A percentile compares a stretch with the other conserved stretches of the same genome.
Conservation (phyloP, 2,888 invertebrate genomes). For the Blomia tropicalis region DNA sequence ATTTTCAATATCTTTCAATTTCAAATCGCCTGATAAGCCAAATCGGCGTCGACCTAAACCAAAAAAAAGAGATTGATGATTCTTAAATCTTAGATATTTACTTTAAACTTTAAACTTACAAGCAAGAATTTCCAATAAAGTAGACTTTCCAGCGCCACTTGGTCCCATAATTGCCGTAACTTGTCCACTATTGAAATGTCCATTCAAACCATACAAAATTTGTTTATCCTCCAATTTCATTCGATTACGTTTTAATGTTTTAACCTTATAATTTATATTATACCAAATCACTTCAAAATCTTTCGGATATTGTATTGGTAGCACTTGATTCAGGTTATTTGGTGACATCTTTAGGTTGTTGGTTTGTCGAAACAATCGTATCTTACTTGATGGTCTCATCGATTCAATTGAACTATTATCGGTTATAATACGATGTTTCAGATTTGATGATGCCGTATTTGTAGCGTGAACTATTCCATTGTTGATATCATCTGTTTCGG, state of each 20-base stretch:
- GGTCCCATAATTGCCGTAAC: slow-evolving; percentile 17
- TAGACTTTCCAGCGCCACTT: slow-evolving; percentile 13
- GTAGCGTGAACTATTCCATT: no score
- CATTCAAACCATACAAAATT: neutral
- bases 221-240: neutral
- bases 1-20: neutral
- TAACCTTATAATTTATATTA: neutral
- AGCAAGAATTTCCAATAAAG: neutral
- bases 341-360: neutral
- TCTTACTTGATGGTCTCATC: neutral
- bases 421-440: no score
- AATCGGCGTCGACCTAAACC: neutral
- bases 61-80: neutral
- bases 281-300: slow-evolving; percentile 1
- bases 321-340: neutral
- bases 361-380: neutral
- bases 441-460: no score
- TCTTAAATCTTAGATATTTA: neutral
- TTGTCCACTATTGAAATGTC: neutral
- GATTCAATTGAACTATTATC: no score
- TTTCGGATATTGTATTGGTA: slow-evolving; percentile 1
- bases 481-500: no score
- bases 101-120: neutral
- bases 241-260: neutral
- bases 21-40: neutral